A percentile compares a stretch with the other conserved stretches of the same genome.
Conservation (phyloP, 2,888 invertebrate genomes). For the Anorthoa munda region DNA sequence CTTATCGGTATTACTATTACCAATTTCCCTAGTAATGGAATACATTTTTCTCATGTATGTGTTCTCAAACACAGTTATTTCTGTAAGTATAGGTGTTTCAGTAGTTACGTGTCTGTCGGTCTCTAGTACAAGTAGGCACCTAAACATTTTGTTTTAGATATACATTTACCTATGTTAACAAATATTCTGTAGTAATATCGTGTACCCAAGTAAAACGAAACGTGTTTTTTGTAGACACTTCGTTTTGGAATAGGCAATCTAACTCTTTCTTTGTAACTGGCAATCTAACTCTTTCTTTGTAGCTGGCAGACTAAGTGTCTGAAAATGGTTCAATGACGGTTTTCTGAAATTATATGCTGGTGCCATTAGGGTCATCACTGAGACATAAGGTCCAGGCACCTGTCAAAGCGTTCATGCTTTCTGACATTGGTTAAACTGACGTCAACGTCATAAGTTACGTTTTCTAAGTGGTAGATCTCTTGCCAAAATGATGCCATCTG, state of each 20-base stretch:
- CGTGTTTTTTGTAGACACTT: not conserved
- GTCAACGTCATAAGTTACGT: no score
- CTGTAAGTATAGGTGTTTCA: not conserved
- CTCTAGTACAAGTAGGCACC: not conserved
- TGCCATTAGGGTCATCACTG: no score
- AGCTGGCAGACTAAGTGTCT: not conserved
- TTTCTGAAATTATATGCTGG: no score
- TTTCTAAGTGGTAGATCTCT: no score
- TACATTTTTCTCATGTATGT: constrained; percentile 14
- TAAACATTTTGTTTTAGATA: not conserved
- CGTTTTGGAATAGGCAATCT: not conserved
- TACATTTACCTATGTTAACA: not conserved
- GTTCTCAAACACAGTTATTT: constrained; percentile 29
- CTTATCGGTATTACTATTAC: constrained; percentile 24
- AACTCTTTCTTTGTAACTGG: not conserved
- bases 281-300: no score
- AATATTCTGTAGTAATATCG: not conserved
- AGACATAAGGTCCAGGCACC: no score
- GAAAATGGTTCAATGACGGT: no score
- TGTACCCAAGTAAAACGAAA: not conserved
- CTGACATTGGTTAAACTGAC: no score
- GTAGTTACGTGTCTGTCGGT: not conserved
- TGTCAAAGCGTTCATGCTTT: no score
- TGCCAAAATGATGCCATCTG: no score
- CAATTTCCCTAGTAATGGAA: constrained; percentile 30